Conservation (phyloP, 2,113 vertebrate genomes). For the Syrrhaptes paradoxus region DNA sequence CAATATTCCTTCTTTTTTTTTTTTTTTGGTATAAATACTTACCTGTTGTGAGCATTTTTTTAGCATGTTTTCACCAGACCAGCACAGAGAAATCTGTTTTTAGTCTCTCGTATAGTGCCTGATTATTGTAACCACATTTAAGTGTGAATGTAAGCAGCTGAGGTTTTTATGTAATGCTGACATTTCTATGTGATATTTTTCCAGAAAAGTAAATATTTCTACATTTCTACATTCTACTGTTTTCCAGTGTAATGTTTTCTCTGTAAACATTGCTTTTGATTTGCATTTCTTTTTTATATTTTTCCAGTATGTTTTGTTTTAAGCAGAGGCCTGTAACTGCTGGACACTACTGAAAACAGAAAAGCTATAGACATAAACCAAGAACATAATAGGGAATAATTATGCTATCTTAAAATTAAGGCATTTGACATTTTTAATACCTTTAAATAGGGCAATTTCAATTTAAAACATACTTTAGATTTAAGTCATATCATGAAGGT, state of each 20-base stretch:
- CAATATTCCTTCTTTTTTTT: neutral
- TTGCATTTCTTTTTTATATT: neutral
- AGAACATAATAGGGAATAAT: neutral
- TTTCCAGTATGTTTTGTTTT: constrained; percentile 9
- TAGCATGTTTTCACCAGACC: neutral
- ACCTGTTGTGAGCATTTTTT: neutral
- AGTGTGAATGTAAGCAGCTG: neutral
- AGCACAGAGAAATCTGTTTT: neutral
- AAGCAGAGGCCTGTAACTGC: neutral
- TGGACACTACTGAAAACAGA: neutral
- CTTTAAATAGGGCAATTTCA: neutral
- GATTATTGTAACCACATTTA: neutral
- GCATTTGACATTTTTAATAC: neutral
- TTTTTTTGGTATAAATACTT: neutral
- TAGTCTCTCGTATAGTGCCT: neutral
- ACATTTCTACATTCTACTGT: too few relatives aligned
- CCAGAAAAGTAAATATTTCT: neutral
- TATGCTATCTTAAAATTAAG: neutral
- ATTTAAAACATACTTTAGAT: neutral
- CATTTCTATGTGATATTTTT: neutral
- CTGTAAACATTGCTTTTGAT: neutral
- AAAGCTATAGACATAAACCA: neutral
- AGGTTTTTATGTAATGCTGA: neutral
- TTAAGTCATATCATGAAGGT: neutral
- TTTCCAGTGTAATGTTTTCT: neutral